Evolutionary conservation across 2,113 vertebrate species (phyloP).

Genomic region (Scophthalmus maximus): DNA sequence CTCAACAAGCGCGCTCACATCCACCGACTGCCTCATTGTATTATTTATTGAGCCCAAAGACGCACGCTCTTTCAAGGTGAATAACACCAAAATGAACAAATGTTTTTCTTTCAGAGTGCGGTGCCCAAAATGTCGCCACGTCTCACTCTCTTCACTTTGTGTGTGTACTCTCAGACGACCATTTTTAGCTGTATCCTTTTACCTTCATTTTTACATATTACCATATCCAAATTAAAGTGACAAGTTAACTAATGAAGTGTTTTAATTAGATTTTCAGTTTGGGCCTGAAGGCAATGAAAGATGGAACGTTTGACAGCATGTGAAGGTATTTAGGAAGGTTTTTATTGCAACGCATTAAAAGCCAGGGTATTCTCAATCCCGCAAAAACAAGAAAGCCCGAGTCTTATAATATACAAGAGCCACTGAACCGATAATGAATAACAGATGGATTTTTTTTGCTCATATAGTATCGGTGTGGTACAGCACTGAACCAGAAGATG

Average conservation of each 20-base stretch:
- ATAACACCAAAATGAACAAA: constrained; percentile 4
- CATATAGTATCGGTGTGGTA: neutral
- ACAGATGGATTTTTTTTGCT: constrained; percentile 37
- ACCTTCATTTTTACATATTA: constrained; percentile 4
- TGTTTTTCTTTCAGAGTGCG: neutral
- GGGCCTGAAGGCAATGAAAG: neutral
- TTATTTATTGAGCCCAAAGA: constrained; percentile 61
- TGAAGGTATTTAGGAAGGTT: neutral
- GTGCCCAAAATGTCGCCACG: constrained; percentile 4
- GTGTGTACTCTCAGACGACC: neutral
- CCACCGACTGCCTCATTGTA: constrained; percentile 39
- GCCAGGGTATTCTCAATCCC: neutral
- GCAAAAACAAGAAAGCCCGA: constrained; percentile 5
- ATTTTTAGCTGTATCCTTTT: too few relatives aligned
- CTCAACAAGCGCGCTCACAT: constrained; percentile 26
- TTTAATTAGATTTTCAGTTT: neutral
- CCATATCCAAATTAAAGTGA: constrained; percentile 11
- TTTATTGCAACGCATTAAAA: too few relatives aligned
- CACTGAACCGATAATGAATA: constrained; percentile 23
- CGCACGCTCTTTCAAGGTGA: constrained; percentile 52
- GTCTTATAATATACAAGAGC: constrained; percentile 38
- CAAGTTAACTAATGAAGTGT: too few relatives aligned
- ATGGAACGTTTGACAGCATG: neutral
- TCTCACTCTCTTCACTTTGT: constrained; percentile 6
- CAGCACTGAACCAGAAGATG: neutral